Conservation (phyloP, 2,797 vertebrate species). For the Enteromius trimaculatus region DNA sequence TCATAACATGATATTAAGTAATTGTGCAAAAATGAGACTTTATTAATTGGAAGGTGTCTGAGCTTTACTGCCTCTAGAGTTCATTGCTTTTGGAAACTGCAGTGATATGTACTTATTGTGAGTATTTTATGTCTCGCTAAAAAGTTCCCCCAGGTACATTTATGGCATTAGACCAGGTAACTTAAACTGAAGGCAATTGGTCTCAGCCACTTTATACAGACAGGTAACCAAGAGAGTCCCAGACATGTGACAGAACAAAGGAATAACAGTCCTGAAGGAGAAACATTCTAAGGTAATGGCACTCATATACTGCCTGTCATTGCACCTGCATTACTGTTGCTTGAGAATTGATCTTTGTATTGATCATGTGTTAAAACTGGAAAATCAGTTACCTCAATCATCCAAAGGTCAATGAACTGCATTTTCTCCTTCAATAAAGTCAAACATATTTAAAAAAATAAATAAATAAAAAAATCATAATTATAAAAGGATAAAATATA, state of each 20-base stretch:
- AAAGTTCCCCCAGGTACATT: too few relatives aligned
- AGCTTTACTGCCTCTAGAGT: too few relatives aligned
- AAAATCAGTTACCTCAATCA: not conserved
- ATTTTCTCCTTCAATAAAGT: not conserved
- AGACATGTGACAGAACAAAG: not conserved
- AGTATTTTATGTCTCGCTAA: too few relatives aligned
- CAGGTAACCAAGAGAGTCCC: not conserved
- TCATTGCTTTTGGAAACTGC: too few relatives aligned
- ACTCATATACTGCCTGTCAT: not conserved
- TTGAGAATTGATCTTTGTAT: not conserved
- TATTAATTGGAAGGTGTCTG: too few relatives aligned
- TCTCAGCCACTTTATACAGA: not conserved
- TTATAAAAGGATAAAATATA: not conserved
- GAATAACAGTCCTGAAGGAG: not conserved
- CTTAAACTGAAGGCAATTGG: not conserved
- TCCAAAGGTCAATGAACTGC: not conserved
- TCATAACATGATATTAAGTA: too few relatives aligned
- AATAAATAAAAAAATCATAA: not conserved
- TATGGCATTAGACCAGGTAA: too few relatives aligned
- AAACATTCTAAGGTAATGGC: not conserved
- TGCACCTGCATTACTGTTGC: not conserved
- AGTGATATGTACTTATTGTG: too few relatives aligned
- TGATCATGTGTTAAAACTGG: not conserved
- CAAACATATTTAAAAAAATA: not conserved
- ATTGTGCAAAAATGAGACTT: too few relatives aligned